A percentile compares a stretch with the other conserved stretches of the same genome.
Evolutionary conservation across 1,140 invertebrate species (phyloP).

Genomic region (Papilio glaucus): DNA sequence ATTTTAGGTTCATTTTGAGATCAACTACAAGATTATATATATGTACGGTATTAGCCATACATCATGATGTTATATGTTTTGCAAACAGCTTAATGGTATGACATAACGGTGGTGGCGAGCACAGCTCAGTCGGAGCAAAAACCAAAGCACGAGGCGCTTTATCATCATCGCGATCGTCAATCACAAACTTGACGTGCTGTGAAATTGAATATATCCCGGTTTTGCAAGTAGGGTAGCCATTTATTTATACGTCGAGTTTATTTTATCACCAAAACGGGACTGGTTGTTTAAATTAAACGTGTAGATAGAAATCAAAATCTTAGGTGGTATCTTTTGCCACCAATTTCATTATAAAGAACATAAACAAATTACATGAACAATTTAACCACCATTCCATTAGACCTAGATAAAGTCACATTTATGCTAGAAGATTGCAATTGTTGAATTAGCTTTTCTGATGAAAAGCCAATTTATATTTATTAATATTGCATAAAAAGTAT

Average conservation of each 20-base stretch:
- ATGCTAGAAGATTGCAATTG: no score
- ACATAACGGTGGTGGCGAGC: constrained; percentile 40
- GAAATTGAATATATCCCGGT: constrained; percentile 30
- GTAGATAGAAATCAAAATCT: no score
- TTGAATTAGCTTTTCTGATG: no score
- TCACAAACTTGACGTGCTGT: constrained; percentile 39
- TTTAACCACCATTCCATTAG: no score
- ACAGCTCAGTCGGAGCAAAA: constrained; percentile 46
- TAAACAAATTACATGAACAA: no score
- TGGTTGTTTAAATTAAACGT: background rate
- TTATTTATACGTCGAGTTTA: background rate
- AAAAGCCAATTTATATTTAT: no score
- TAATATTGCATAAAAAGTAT: no score
- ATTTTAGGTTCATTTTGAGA: no score
- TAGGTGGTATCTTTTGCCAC: no score
- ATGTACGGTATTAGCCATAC: background rate
- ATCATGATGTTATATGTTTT: constrained; percentile 11
- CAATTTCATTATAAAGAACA: no score
- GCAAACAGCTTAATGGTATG: constrained; percentile 18
- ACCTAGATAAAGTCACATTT: no score
- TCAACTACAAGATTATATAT: background rate
- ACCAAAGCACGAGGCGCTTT: constrained; percentile 38
- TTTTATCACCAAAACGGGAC: background rate
- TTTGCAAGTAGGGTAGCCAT: constrained; percentile 10
- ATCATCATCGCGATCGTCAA: constrained; percentile 48